Base-by-base conservation (phyloP, 2,888 invertebrate genomes). In the Meteorus cinctellus region DNA sequence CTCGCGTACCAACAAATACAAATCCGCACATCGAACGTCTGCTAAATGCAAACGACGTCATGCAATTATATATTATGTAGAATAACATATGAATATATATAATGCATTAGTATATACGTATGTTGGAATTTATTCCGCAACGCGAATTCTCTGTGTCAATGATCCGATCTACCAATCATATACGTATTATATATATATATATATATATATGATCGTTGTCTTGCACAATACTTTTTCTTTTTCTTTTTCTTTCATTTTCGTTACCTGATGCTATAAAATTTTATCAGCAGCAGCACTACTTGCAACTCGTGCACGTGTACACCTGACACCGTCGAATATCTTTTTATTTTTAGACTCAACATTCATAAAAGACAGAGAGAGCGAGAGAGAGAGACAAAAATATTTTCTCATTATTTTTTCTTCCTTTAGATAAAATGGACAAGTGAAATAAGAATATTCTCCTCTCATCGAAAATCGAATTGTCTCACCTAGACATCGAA, bases 71-170 rank as follows among this genome's bases (percentile, higher is more conserved):
- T n/a, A n/a, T 48, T 29, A 27, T 63, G n/a, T 65, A 16, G 4
- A 36, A 65, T 31, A 51, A 4, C 51, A 45, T 48, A 48, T 68
- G 16, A 16, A 29, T 48, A 74, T 69, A 69, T 68, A 51, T 48
- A 62, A 74, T 62, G 51, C 62, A 45, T 62, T 69, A 62, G 48
- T 68, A 66, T 24, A 74, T 55, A 55, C 2, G n/a, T 55, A n/a
- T 48, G 55, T 55, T 55, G n/a, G 68, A 75, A 68, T 68, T 68
- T 34, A 75, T 70, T 75, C 55, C 55, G 45, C 75, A 75, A 75
- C 36, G 19, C 24, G 19, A 74, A 65, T 65, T 63, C 41, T 8
- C 36, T 14, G 70, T 70, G 75, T 74, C 75, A 75, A 75, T 70
- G 75, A 75, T 65, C 75, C 65, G 24, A 62, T 48, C 41, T 31